Evolutionary conservation across 2,113 vertebrate species (phyloP).

Genomic region (Cryptotis parvus): DNA sequence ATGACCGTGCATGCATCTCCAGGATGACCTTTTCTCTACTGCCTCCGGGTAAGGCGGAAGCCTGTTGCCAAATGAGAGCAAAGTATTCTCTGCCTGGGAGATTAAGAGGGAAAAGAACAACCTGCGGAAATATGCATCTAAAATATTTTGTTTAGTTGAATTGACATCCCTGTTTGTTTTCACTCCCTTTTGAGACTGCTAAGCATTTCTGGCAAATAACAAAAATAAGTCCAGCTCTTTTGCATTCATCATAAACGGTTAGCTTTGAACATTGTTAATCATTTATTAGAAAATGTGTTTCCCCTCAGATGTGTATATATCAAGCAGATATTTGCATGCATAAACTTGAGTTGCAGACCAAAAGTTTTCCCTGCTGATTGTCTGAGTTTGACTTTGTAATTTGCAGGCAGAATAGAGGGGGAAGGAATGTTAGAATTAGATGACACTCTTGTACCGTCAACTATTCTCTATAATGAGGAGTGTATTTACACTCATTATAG

Average conservation of each 20-base stretch:
- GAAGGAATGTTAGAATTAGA: not conserved
- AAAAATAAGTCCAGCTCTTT: not conserved
- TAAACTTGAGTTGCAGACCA: not conserved
- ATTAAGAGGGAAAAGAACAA: not conserved
- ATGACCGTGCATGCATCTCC: not conserved
- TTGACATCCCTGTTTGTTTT: conserved; percentile 30
- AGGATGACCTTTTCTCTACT: not conserved
- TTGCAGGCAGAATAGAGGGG: not conserved
- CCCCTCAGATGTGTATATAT: not conserved
- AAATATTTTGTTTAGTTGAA: conserved; percentile 47
- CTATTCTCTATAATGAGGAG: not conserved
- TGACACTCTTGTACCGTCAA: not conserved
- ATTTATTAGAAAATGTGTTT: conserved; percentile 60
- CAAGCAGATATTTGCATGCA: conserved; percentile 16
- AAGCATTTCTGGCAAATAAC: conserved; percentile 20
- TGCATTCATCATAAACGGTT: conserved; percentile 14
- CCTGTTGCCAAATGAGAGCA: not conserved
- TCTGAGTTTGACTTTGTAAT: conserved; percentile 44
- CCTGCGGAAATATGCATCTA: not conserved
- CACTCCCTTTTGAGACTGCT: not conserved
- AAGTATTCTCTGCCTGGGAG: not conserved
- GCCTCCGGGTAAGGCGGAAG: not conserved
- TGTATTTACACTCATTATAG: no score
- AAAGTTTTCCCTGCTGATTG: not conserved
- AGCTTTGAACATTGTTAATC: conserved; percentile 50